Conservation (phyloP, 1,140 invertebrate species). For the Paramacrobiotus metropolitanus region DNA sequence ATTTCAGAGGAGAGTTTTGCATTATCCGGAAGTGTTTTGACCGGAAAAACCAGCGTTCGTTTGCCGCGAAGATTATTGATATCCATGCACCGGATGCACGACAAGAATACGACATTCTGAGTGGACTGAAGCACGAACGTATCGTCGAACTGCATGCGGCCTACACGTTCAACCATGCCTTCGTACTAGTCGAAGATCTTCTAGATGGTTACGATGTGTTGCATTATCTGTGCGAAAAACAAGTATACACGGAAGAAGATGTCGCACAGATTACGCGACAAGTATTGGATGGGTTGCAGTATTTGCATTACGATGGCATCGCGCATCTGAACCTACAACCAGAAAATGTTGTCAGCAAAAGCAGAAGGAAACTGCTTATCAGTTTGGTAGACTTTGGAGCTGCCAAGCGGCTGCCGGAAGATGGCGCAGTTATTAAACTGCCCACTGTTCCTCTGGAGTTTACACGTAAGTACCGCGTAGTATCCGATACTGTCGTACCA, state of each 20-base stretch:
- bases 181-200: constrained; percentile 52
- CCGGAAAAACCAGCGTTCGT: constrained; percentile 19
- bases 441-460: constrained; percentile 40
- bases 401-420: constrained; percentile 48
- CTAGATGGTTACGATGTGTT: constrained; percentile 67
- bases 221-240: constrained; percentile 55
- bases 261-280: constrained; percentile 58
- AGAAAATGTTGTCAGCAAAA: constrained; percentile 79
- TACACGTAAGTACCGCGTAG: constrained; percentile 29
- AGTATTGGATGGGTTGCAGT: constrained; percentile 54
- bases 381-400: constrained; percentile 78
- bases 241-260: constrained; percentile 70
- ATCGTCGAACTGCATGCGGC: constrained; percentile 42
- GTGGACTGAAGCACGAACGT: constrained; percentile 56
- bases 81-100: constrained; percentile 23
- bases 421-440: constrained; percentile 39
- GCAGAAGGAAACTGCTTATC: constrained; percentile 47
- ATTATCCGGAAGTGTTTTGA: constrained; percentile 4
- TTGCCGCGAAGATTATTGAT: constrained; percentile 50
- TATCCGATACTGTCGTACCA: too few species aligned
- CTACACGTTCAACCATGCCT: neutral
- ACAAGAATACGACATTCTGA: constrained; percentile 51
- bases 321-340: constrained; percentile 82
- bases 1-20: neutral
- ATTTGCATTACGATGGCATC: constrained; percentile 71